These are phyloP conservation scores for Leucophora obtusa DNA, from an alignment of 2,888 invertebrate species.

Conservation along the genomic window DNA sequence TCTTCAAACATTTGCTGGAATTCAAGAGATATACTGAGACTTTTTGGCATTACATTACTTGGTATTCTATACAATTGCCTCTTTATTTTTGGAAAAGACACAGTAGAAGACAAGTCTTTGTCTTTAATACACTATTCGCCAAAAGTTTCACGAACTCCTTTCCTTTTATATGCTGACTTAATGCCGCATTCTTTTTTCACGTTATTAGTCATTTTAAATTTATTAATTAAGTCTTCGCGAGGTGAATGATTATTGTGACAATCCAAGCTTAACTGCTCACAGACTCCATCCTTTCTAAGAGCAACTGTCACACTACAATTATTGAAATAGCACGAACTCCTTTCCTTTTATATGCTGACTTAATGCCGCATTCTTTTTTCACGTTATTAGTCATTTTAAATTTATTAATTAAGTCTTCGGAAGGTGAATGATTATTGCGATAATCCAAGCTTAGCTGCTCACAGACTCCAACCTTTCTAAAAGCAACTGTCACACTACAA, in stretches of 20 bases:
- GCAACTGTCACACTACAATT: conserved; percentile 4
- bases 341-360: background rate
- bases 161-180: conserved; percentile 2
- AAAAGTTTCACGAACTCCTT: conserved; percentile 11
- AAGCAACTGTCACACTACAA: conserved; percentile 3
- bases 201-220: background rate
- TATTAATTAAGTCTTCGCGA: conserved; percentile 7
- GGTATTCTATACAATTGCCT: conserved; percentile 4
- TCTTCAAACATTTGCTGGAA: background rate
- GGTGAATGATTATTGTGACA: background rate
- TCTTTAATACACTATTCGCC: conserved; percentile 15
- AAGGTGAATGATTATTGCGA: conserved; percentile 1
- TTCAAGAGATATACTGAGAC: background rate
- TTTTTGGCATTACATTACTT: background rate
- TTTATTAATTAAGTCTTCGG: conserved; percentile 12
- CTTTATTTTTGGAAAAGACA: conserved; percentile 20
- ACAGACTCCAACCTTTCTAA: background rate
- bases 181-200: conserved; percentile 1
- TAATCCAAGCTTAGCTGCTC: background rate
- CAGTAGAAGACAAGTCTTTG: background rate
- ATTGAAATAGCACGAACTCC: background rate
- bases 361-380: background rate
- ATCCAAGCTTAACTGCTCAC: background rate
- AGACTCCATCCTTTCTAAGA: background rate
- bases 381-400: background rate